Base-by-base conservation (phyloP, 2,888 invertebrate genomes). In the Darwinula stevensoni region DNA sequence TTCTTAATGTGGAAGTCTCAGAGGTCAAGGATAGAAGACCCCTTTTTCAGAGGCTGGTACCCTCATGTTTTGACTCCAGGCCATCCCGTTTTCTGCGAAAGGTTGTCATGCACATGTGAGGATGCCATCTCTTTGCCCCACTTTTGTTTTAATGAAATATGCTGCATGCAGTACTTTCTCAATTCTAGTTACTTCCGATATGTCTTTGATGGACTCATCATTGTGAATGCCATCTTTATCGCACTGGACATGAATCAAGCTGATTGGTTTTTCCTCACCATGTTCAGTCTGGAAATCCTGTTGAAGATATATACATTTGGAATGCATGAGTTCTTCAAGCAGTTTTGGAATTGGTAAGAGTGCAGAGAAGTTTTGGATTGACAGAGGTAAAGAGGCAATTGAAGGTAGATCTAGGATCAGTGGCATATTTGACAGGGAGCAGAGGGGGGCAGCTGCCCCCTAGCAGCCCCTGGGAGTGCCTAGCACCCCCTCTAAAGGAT, bases 261-360 rank as follows among this genome's bases (percentile, higher is more conserved):
- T 3, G 53, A 54, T 35, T 53, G 52, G 51, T 47, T 48, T 34
- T 53, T 56, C 39, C 41, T 56, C 3, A 37, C 41, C 2, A 38
- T 49, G 13, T 56, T 56, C 40, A 44, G 47, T 31, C 11, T 53
- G 18, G 56, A 56, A 44, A 54, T 56, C 28, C 9, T 50, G 3
- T 39, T 50, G 3, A 54, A 54, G 40, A 37, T 56, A 12, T 55
- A 55, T 36, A 44, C 48, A 4, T 47, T 45, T 37, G 55, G 56
- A 34, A 40, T 43, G 3, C 34, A 37, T 29, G 42, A 47, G 30
- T 56, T 53, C 41, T 48, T 52, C 35, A 38, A 36, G 13, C 43
- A 44, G 28, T 44, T 48, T 28, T 56, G 55, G 56, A 55, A 56
- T 39, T 36, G 47, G 51, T 54, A 42, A 48, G 50, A 46, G 29